Conservation (phyloP, 2,797 vertebrate species). For the Falco berigora region DNA sequence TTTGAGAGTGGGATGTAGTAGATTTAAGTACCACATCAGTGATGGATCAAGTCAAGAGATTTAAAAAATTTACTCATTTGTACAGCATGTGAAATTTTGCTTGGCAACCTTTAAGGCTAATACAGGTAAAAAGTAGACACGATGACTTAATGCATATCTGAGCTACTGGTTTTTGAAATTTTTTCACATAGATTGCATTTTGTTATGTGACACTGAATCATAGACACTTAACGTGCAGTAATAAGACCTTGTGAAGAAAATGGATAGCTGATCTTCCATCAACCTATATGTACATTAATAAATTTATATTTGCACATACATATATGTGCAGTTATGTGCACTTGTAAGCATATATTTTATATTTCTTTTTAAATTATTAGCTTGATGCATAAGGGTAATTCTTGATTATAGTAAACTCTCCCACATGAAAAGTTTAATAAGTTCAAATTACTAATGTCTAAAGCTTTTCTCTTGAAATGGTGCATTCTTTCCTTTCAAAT, state of each 20-base stretch:
- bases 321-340: neutral
- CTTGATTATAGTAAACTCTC: neutral
- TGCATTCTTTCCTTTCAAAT: neutral
- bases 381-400: neutral
- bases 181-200: neutral
- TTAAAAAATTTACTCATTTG: neutral
- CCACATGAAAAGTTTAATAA: neutral
- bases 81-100: neutral
- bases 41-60: neutral
- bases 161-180: neutral
- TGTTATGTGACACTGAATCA: neutral
- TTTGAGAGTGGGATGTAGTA: neutral
- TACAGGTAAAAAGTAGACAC: neutral
- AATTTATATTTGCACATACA: neutral
- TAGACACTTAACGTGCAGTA: neutral
- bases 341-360: neutral
- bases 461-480: neutral
- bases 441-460: neutral
- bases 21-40: neutral
- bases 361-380: neutral
- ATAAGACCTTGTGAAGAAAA: neutral
- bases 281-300: neutral
- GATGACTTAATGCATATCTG: neutral
- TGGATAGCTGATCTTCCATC: neutral
- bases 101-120: neutral